Evolutionary conservation across 1,140 invertebrate genomes (phyloP).

Genomic region (Berghia stephanieae): DNA sequence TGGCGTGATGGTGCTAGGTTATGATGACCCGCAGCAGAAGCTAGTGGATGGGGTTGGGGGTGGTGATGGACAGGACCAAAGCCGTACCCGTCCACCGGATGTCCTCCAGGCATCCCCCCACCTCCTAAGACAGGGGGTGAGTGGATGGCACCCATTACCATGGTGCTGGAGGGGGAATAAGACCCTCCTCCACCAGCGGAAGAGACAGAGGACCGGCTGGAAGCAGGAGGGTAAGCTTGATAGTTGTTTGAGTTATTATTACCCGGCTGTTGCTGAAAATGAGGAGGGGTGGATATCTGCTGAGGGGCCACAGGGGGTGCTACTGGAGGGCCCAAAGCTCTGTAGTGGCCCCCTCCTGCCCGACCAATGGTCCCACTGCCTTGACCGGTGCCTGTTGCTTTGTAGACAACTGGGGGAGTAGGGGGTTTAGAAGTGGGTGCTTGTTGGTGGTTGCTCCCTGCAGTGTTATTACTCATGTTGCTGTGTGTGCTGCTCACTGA

Average conservation of each 20-base stretch:
- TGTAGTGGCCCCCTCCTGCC: constrained; percentile 71
- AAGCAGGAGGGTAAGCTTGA: too few species aligned
- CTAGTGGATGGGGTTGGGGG: too few species aligned
- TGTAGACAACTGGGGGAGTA: constrained; percentile 83
- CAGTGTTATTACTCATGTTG: constrained; percentile 36
- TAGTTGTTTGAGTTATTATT: too few species aligned
- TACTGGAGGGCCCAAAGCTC: constrained; percentile 88
- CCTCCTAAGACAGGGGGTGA: constrained; percentile 12
- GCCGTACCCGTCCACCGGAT: too few species aligned
- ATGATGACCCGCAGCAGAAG: too few species aligned
- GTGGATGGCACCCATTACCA: constrained; percentile 30
- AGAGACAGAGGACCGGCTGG: constrained; percentile 11
- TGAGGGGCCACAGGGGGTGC: constrained; percentile 90
- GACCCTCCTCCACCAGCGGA: constrained; percentile 25
- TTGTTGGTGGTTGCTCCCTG: constrained; percentile 74
- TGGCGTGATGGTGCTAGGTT: too few species aligned
- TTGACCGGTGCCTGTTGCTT: constrained; percentile 69
- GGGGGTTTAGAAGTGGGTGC: constrained; percentile 94
- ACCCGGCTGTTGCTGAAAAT: constrained; percentile 77
- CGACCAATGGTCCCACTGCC: constrained; percentile 38
- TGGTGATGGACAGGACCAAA: too few species aligned
- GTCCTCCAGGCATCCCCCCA: too few species aligned
- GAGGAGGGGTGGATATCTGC: constrained; percentile 59
- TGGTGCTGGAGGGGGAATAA: constrained; percentile 19
- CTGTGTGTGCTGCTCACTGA: constrained; percentile 52